Conservation (phyloP, 2,113 vertebrate species). For the Murina feae region DNA sequence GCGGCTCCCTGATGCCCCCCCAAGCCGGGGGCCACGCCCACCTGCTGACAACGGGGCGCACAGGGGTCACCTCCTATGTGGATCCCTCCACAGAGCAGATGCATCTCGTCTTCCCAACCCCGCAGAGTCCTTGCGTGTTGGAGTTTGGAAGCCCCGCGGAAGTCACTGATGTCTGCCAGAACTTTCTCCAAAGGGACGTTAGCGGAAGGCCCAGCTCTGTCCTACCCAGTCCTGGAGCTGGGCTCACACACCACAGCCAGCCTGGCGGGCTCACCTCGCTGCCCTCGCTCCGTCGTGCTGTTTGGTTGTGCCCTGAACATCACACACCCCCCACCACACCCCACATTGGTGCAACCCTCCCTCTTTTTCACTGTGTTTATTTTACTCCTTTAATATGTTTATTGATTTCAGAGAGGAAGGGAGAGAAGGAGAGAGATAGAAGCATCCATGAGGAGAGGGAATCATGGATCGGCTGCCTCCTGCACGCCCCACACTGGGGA, state of each 20-base stretch:
- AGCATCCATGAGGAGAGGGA: too few species aligned
- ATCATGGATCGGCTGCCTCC: too few species aligned
- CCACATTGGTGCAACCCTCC: neutral
- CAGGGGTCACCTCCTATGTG: neutral
- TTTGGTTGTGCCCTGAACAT: neutral
- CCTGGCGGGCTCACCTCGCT: neutral
- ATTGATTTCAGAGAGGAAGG: too few species aligned
- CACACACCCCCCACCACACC: neutral
- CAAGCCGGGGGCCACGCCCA: neutral
- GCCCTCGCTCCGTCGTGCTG: neutral
- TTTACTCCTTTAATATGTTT: neutral
- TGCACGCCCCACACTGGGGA: too few species aligned
- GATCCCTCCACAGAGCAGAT: neutral
- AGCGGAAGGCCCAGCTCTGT: neutral
- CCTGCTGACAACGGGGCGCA: neutral
- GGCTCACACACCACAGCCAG: neutral
- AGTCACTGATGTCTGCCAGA: neutral
- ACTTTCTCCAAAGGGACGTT: fast-evolving
- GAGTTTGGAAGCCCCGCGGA: neutral
- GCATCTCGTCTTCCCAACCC: neutral
- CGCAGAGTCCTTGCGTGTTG: too few species aligned
- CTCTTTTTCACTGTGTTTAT: neutral
- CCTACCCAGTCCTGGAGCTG: neutral
- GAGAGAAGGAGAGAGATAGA: too few species aligned
- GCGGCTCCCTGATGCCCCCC: neutral